Conservation (phyloP, 2,797 vertebrate species). For the Manis javanica region DNA sequence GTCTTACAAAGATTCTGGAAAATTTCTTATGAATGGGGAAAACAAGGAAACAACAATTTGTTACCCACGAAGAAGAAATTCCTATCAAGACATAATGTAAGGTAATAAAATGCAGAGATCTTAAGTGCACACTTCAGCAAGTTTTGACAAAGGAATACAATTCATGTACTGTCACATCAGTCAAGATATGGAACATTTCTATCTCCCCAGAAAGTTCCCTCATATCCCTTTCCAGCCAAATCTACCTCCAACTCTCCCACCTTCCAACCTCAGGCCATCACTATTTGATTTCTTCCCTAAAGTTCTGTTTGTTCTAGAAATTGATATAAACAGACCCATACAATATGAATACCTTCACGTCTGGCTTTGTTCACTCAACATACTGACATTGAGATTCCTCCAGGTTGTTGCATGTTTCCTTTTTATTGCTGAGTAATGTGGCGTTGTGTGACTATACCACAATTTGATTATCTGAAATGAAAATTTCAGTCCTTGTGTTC, state of each 20-base stretch:
- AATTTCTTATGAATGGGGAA: not conserved
- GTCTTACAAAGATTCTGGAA: not conserved
- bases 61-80: conserved; percentile 19
- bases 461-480: not conserved
- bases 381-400: not conserved
- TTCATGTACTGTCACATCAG: not conserved
- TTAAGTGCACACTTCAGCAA: not conserved
- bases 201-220: not conserved
- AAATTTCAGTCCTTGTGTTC: not conserved
- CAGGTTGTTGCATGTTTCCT: not conserved
- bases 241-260: not conserved
- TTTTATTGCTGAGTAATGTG: not conserved
- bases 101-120: not conserved
- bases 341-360: not conserved
- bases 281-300: conserved; percentile 18
- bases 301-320: conserved; percentile 7
- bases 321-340: not conserved
- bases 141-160: not conserved
- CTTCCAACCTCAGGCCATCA: not conserved
- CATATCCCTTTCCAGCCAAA: not conserved
- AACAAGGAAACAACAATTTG: not conserved
- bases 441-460: not conserved
- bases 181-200: not conserved
- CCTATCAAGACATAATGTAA: not conserved
- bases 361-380: not conserved